Evolutionary conservation across 2,888 invertebrate genomes (phyloP).

Genomic region (Uropetala carovei): DNA sequence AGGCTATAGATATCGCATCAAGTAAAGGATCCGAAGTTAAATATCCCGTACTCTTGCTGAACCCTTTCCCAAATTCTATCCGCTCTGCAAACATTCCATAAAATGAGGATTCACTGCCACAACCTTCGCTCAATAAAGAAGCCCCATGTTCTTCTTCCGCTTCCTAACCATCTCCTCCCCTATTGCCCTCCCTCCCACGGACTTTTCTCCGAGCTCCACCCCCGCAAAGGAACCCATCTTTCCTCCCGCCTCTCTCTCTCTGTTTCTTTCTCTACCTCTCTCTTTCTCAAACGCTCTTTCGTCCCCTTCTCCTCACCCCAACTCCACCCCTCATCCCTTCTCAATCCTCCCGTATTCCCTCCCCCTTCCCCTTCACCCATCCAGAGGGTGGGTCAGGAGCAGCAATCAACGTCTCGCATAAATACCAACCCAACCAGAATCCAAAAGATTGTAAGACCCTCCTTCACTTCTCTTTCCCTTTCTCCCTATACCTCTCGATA

Average conservation of each 20-base stretch:
- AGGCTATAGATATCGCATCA: too few relatives aligned
- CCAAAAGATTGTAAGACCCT: constrained; percentile 1
- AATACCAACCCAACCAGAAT: not conserved
- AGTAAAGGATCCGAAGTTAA: not conserved
- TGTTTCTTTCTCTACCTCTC: not conserved
- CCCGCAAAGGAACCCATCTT: not conserved
- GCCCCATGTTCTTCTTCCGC: not conserved
- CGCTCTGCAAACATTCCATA: not conserved
- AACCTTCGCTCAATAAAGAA: constrained; percentile 42
- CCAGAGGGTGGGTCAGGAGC: not conserved
- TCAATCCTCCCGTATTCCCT: not conserved
- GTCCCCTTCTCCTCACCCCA: not conserved
- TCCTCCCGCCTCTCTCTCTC: not conserved
- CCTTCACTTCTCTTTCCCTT: not conserved
- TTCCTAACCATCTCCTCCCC: not conserved
- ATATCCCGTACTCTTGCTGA: not conserved
- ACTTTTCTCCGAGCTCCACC: not conserved
- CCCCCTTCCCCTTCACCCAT: not conserved
- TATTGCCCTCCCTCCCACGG: not conserved
- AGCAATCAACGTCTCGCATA: constrained; percentile 47
- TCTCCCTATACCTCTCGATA: not conserved
- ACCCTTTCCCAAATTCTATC: not conserved
- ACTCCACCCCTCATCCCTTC: not conserved
- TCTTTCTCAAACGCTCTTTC: not conserved
- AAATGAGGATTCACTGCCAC: constrained; percentile 23